These are phyloP conservation scores for Bhutanitis thaidina DNA, from an alignment of 2,888 invertebrate species.

Conservation along the genomic window DNA sequence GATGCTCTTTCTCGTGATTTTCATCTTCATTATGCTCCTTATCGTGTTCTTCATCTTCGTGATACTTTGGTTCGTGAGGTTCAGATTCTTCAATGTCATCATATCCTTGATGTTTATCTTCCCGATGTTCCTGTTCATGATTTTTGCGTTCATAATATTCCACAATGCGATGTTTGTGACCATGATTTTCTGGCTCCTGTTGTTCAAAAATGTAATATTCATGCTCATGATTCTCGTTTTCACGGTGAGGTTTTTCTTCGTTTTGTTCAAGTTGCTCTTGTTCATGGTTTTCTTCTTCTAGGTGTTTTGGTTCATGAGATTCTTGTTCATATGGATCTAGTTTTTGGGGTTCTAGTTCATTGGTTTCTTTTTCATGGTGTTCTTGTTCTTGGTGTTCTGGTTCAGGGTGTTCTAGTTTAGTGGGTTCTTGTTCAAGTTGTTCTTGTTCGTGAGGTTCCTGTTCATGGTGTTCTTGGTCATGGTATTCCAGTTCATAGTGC, in stretches of 20 bases:
- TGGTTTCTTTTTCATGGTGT: background rate
- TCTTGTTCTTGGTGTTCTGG: background rate
- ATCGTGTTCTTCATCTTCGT: too few species aligned
- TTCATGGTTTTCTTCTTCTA: background rate
- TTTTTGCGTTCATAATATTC: slow-evolving; percentile 6
- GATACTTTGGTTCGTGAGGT: too few species aligned
- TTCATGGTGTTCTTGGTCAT: slow-evolving; percentile 29
- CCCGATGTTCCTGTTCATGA: background rate
- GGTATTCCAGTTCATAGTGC: slow-evolving; percentile 6
- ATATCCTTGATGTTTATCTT: background rate
- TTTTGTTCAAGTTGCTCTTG: too few species aligned
- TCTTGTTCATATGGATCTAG: slow-evolving; percentile 30
- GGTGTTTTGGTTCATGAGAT: slow-evolving; percentile 20
- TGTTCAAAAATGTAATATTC: slow-evolving; percentile 22
- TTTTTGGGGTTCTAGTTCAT: slow-evolving; percentile 9
- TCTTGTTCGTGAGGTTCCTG: slow-evolving; percentile 21
- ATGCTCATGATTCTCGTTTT: too few species aligned
- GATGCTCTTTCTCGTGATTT: too few species aligned
- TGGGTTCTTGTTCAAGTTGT: slow-evolving; percentile 6
- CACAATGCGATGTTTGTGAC: slow-evolving; percentile 1
- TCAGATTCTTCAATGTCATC: background rate
- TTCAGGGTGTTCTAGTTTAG: slow-evolving; percentile 1
- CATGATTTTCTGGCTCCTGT: slow-evolving; percentile 26
- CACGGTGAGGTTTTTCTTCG: too few species aligned
- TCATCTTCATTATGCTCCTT: too few species aligned